A percentile compares a stretch with the other conserved stretches of the same genome.
Conservation (phyloP, 2,888 invertebrate species). For the Rhaphigaster nebulosa region DNA sequence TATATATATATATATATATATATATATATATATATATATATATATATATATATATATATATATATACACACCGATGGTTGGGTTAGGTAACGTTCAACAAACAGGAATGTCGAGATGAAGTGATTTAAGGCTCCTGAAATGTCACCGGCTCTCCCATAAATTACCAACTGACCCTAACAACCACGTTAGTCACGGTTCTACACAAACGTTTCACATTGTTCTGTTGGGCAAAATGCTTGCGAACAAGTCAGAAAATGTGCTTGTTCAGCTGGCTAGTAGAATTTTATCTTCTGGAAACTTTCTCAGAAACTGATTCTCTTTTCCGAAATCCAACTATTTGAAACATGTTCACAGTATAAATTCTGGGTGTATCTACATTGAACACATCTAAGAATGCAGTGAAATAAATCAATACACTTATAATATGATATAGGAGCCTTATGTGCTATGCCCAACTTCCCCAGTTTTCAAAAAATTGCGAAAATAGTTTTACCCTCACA, state of each 20-base stretch:
- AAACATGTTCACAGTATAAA: background rate
- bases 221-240: conserved; percentile 2
- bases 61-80: background rate
- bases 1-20: no score
- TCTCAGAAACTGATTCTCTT: background rate
- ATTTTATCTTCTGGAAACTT: background rate
- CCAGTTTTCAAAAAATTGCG: no score
- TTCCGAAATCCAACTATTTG: background rate
- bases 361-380: no score
- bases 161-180: conserved; percentile 13
- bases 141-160: background rate
- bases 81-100: background rate
- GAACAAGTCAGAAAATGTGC: background rate
- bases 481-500: no score
- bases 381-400: no score
- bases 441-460: no score
- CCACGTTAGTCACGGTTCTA: conserved; percentile 7
- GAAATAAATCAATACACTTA: no score
- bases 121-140: conserved; percentile 2
- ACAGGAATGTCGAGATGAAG: background rate
- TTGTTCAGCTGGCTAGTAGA: background rate
- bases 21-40: background rate
- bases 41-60: background rate
- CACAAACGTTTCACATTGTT: conserved; percentile 15
- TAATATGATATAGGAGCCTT: no score